Conservation (phyloP, 2,113 vertebrate genomes). For the Catharus minimus region DNA sequence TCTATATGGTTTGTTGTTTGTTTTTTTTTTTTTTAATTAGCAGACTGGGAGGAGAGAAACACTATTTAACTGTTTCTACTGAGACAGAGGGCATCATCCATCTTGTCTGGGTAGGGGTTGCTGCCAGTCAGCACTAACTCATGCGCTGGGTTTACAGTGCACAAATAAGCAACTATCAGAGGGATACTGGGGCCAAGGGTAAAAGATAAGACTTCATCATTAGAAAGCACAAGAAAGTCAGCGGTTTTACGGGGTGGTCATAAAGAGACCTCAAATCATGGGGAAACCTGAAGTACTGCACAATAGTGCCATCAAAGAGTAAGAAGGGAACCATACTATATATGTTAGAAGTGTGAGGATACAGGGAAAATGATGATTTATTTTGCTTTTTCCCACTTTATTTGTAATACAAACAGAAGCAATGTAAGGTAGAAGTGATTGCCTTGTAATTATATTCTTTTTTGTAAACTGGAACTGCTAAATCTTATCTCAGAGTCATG, state of each 20-base stretch:
- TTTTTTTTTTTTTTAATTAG: neutral
- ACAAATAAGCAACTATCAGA: neutral
- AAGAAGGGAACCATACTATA: neutral
- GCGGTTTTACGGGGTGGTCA: neutral
- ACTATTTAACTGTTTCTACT: neutral
- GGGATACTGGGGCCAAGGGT: too few species aligned
- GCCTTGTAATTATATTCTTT: neutral
- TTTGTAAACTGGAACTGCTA: neutral
- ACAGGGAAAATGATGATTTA: neutral
- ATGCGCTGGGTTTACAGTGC: neutral
- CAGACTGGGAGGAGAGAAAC: neutral
- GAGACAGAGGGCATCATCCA: neutral
- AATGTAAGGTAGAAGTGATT: neutral
- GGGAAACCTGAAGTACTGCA: neutral
- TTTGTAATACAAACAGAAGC: neutral
- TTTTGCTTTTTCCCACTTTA: neutral
- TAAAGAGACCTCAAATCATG: neutral
- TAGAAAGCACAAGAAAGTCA: neutral
- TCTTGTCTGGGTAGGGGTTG: neutral
- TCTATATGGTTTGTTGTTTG: neutral
- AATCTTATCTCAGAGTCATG: neutral
- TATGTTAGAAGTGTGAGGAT: neutral
- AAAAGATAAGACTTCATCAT: neutral
- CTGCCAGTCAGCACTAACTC: neutral
- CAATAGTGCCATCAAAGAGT: neutral